phyloP scores from a whole-genome alignment of 2,113 vertebrate genomes.

The Mormoops blainvillei region DNA sequence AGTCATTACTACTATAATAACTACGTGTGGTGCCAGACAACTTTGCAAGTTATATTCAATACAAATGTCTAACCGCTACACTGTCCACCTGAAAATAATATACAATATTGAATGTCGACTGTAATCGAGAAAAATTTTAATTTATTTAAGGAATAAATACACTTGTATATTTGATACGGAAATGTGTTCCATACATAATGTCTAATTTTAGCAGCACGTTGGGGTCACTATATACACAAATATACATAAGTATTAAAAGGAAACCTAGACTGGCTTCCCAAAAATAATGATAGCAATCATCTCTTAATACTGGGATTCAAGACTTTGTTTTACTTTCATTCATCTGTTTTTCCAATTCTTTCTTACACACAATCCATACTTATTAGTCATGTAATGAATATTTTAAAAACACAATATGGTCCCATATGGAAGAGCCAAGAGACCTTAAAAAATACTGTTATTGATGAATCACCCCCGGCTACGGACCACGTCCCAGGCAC shows the following conservation, averaged over 20 bases:
- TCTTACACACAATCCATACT: neutral
- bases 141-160: neutral
- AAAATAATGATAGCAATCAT: neutral
- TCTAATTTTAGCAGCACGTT: neutral
- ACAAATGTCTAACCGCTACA: neutral
- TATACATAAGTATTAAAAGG: neutral
- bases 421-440: neutral
- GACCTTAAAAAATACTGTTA: neutral
- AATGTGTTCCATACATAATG: neutral
- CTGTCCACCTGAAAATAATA: neutral
- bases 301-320: neutral
- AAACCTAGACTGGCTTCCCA: neutral
- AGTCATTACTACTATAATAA: too few species aligned
- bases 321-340: neutral
- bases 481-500: accelerated
- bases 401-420: neutral
- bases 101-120: too few species aligned
- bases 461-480: neutral
- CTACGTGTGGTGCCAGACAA: neutral
- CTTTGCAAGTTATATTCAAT: too few species aligned
- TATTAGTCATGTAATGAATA: neutral
- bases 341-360: neutral
- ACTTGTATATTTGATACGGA: neutral
- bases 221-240: neutral
- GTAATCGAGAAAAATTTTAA: too few species aligned